Evolutionary conservation across 1,140 invertebrate genomes (phyloP).

Genomic region (Rhagoletis pomonella): DNA sequence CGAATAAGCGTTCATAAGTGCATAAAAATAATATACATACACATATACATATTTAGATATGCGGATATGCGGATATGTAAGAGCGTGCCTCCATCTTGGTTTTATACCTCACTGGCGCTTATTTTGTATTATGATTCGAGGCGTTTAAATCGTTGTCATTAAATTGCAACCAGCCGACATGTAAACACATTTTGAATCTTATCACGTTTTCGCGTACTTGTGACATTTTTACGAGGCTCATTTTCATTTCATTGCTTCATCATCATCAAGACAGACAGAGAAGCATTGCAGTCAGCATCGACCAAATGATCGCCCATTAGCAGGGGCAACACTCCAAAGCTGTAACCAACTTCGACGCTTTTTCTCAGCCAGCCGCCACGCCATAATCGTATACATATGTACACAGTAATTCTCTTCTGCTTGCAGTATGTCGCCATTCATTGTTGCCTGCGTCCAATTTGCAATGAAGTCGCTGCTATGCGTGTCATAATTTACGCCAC

Average conservation of each 20-base stretch:
- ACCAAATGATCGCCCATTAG: not conserved
- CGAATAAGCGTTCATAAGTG: not conserved
- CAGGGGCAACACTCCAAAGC: not conserved
- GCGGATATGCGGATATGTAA: not conserved
- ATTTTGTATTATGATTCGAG: not conserved
- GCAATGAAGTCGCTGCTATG: not conserved
- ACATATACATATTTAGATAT: no score
- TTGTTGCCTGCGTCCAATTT: not conserved
- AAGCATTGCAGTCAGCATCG: not conserved
- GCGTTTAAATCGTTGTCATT: conserved; percentile 9
- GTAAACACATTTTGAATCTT: conserved; percentile 12
- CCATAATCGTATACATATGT: not conserved
- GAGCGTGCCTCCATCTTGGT: not conserved
- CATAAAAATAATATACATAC: no score
- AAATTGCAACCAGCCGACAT: not conserved
- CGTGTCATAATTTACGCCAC: conserved; percentile 1
- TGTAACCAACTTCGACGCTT: no score
- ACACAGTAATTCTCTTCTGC: not conserved
- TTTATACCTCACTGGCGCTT: not conserved
- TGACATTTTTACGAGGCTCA: conserved; percentile 32
- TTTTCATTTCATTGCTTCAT: conserved; percentile 34
- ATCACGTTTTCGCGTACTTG: conserved; percentile 27
- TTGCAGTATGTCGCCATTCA: not conserved
- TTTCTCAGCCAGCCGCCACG: not conserved
- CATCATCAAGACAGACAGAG: not conserved